Conservation (phyloP, 2,113 vertebrate species). For the Odobenus rosmarus region DNA sequence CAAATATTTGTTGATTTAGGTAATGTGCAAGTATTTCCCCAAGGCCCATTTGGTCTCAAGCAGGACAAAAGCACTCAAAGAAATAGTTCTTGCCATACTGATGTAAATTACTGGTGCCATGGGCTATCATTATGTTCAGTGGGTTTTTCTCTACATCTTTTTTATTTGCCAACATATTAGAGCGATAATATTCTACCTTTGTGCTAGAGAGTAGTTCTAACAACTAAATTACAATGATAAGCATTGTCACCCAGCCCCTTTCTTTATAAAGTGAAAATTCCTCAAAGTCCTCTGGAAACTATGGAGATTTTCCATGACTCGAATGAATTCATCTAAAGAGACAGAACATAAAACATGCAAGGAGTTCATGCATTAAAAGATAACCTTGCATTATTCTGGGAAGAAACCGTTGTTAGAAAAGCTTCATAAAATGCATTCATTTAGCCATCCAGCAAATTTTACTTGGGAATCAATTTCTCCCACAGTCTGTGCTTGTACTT, state of each 20-base stretch:
- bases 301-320: background rate
- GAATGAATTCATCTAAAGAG: background rate
- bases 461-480: background rate
- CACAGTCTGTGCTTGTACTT: background rate
- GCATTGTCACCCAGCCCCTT: background rate
- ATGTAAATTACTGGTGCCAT: background rate
- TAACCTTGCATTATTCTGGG: background rate
- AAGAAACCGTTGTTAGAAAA: background rate
- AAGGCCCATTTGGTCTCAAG: background rate
- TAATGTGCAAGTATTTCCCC: background rate
- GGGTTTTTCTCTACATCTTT: background rate
- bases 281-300: background rate
- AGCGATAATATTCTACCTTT: background rate
- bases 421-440: background rate
- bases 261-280: constrained; percentile 26
- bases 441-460: background rate
- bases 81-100: background rate
- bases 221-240: background rate
- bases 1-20: constrained; percentile 49
- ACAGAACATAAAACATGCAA: background rate
- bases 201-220: background rate
- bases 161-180: background rate
- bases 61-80: background rate
- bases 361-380: background rate
- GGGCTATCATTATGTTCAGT: background rate